A percentile compares a stretch with the other conserved stretches of the same genome.
Evolutionary conservation across 1,140 invertebrate genomes (phyloP).

Genomic region (Halictus rubicundus): DNA sequence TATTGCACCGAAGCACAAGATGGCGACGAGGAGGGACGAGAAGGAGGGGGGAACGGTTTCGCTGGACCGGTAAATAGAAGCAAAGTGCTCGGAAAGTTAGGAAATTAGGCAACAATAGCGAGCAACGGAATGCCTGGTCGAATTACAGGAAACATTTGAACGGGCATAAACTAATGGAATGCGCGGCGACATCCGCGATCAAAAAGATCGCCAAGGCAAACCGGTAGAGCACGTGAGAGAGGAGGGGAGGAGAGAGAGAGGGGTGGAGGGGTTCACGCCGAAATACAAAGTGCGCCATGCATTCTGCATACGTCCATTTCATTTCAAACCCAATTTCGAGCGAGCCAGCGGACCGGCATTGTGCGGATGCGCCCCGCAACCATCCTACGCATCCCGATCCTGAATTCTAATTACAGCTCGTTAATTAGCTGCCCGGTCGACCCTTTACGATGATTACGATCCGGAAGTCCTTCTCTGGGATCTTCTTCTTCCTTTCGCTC

Average conservation of each 20-base stretch:
- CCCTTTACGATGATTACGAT: conserved; percentile 28
- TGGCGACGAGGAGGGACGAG: too few relatives aligned
- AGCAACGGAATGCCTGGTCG: too few relatives aligned
- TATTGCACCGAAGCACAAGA: too few relatives aligned
- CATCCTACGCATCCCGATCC: conserved; percentile 46
- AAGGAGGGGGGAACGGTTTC: too few relatives aligned
- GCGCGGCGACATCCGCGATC: conserved; percentile 9
- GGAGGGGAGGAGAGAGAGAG: too few relatives aligned
- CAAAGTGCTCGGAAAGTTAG: too few relatives aligned
- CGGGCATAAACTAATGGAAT: conserved; percentile 13
- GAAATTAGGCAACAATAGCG: conserved; percentile 1
- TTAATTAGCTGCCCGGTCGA: conserved; percentile 46
- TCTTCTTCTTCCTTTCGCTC: conserved; percentile 19
- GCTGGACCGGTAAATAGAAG: too few relatives aligned
- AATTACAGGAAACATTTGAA: conserved; percentile 25
- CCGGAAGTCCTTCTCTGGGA: conserved; percentile 10
- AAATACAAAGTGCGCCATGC: conserved; percentile 33
- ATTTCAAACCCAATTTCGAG: conserved; percentile 56
- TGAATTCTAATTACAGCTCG: conserved; percentile 54
- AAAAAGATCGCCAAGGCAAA: conserved; percentile 13
- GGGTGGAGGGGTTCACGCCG: background rate
- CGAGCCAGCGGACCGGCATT: conserved; percentile 15
- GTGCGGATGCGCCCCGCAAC: background rate
- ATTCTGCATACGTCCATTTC: conserved; percentile 45
- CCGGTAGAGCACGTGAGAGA: too few relatives aligned